Conservation (phyloP, 1,140 invertebrate genomes). For the Papilio helenus region DNA sequence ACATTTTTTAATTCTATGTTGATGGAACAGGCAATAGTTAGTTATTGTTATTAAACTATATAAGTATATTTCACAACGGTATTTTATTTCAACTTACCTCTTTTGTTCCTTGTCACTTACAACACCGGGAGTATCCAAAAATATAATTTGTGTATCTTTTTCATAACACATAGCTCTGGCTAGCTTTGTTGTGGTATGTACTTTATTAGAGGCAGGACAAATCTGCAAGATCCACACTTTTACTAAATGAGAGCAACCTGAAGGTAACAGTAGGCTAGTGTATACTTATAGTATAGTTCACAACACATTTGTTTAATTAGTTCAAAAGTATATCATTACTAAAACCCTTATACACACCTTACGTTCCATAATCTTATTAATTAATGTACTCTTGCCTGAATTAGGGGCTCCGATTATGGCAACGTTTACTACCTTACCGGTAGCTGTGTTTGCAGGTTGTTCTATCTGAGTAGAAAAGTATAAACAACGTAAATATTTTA, state of each 20-base stretch:
- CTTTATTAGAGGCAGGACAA: constrained; percentile 93
- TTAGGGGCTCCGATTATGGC: constrained; percentile 96
- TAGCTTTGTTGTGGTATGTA: constrained; percentile 93
- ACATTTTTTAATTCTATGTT: no score
- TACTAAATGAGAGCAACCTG: not conserved
- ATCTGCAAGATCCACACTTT: constrained; percentile 84
- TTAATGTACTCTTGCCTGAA: constrained; percentile 96
- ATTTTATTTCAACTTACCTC: constrained; percentile 79
- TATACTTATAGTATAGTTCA: not conserved
- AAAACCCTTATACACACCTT: constrained; percentile 82
- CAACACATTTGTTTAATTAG: not conserved
- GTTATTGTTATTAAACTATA: no score
- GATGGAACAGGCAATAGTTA: no score
- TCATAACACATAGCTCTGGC: constrained; percentile 88
- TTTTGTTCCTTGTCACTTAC: constrained; percentile 86
- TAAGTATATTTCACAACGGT: not conserved
- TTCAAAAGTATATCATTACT: not conserved
- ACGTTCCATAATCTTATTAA: constrained; percentile 92
- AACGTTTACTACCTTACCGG: constrained; percentile 88
- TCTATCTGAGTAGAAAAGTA: constrained; percentile 68
- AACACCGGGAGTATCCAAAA: constrained; percentile 94
- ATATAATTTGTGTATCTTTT: constrained; percentile 92
- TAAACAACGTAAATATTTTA: constrained; percentile 48
- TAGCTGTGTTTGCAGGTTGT: constrained; percentile 50
- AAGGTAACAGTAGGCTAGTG: not conserved